Evolutionary conservation across 2,888 invertebrate species (phyloP), one percentile per base, ranked within the genome.

Genomic region (Serripes groenlandicus): DNA sequence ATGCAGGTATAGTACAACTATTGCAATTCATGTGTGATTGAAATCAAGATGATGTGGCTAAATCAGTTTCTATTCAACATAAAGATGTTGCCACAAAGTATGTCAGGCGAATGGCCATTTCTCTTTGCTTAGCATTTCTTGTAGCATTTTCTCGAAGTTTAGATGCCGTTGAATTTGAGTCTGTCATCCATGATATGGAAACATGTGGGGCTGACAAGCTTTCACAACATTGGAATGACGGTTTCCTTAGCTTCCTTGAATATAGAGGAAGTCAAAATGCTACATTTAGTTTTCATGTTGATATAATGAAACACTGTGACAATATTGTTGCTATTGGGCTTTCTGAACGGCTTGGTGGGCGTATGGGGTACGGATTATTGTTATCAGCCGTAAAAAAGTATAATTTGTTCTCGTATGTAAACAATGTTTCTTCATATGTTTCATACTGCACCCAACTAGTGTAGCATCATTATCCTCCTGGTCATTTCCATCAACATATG

Each of bases 291-390:
- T 49, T 81, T 1, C 84, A 84, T 37, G 26, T 64, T 5, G 81
- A 84, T 54, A 81, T 81, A 72, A 72, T 84, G 80, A 34, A 49
- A 23, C 88, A 86, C 23, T 86, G 84, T 68, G 86, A 88, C 62
- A 74, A 86, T 23, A 66, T 88, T 11, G 70, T 72, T 23, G 77
- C 83, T 3, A 76, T 88, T 9, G 21, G 75, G 3, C 49, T 85
- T n/a, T 70, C 86, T 30, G 88, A 86, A 54, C 66, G 83, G 28
- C 49, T 88, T 18, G 86, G 84, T 21, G 86, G 83, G 15, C 4
- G 15, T 30, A 21, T 5, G 49, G 86, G 86, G 3, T 86, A 88
- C 83, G 11, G 81, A 85, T 4, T 86, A 88, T 28, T 34, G 1
- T 85, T 81, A 11, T 73, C 85, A 3, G n/a, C n/a, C n/a, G n/a